Base-by-base conservation (phyloP, 2,888 invertebrate genomes). In the Caenorhabditis auriculariae region DNA sequence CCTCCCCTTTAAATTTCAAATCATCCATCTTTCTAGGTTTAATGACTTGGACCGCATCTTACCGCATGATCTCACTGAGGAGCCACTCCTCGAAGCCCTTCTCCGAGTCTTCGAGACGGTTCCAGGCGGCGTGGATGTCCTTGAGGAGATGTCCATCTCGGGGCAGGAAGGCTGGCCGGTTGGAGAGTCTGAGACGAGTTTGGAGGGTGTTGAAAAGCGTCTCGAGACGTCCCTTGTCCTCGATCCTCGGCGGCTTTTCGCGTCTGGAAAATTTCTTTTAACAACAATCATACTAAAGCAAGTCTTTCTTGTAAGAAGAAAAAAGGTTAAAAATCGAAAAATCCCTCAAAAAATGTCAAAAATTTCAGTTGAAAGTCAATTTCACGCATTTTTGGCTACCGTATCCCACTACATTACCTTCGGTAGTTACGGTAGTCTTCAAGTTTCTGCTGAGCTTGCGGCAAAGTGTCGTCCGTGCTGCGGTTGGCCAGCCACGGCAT, bases 1-100 rank as follows among this genome's bases (percentile, higher is more conserved):
- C n/a, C n/a, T n/a, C n/a, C n/a, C n/a, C n/a, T n/a, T n/a, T n/a
- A n/a, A n/a, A n/a, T n/a, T n/a, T n/a, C n/a, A n/a, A n/a, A n/a
- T n/a, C n/a, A n/a, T n/a, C n/a, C n/a, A n/a, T n/a, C n/a, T n/a
- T n/a, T n/a, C n/a, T n/a, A n/a, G n/a, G n/a, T n/a, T n/a, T n/a
- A n/a, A n/a, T n/a, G n/a, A n/a, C n/a, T n/a, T n/a, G n/a, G n/a
- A n/a, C 6, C 19, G 15, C 15, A 29, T 24, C 7, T 32, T n/a
- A 73, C 60, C 96, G 90, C 93, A 99, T 96, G 88, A 99, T 92
- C 86, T 99, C 98, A 66, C 93, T 91, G 67, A 98, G 87, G 42
- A 99, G 88, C 98, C 98, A 98, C 83, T 98, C 98, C 84, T 99
- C 98, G 85, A 98, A 99, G 27, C 95, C 91, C 84, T 95, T 95